Base-by-base conservation (phyloP, 2,888 invertebrate genomes). In the Steromphala cineraria region DNA sequence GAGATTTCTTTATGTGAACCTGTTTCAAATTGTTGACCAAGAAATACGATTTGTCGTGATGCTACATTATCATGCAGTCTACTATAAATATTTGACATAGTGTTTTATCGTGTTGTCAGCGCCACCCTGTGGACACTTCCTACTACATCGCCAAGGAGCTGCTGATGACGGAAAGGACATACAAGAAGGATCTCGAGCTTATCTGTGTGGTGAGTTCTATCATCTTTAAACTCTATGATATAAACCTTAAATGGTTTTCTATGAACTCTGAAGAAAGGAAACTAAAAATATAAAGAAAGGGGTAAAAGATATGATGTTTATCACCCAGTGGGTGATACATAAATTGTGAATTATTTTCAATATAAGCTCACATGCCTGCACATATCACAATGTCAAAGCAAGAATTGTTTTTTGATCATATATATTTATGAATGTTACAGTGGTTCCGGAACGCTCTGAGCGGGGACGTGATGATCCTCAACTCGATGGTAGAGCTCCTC, bases 91-190 rank as follows among this genome's bases (percentile, higher is more conserved):
- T 40, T 71, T 71, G 31, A 71, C 13, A 71, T 15, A 71, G 31
- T n/a, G 31, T 28, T 15, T 74, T 74, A 8, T 74, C 15, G 0
- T 74, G 28, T 46, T 91, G 94, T 85, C 91, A 95, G 95, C 94
- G 95, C 87, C 95, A 95, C 94, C 95, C 95, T 0, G 89, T 90
- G 36, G 93, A 93, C 83, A 88, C 89, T 76, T 91, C 93, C 2
- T 94, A 93, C 84, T 93, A 91, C 83, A 92, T 94, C 74, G 91
- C 92, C 71, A 98, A 98, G 93, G 98, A 99, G 94, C 95, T 99
- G 87, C 95, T 98, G 79, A 98, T 98, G 97, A 98, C 98, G 0
- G 98, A 99, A 93, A 95, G 98, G 87, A 98, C 98, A 0, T 98
- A 98, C 93, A 97, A 97, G 91, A 97, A 98, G 90, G 98, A 99